These are phyloP conservation scores for Sternarchorhynchus goeldii DNA, from an alignment of 2,797 vertebrate genomes.

Conservation along the genomic window DNA sequence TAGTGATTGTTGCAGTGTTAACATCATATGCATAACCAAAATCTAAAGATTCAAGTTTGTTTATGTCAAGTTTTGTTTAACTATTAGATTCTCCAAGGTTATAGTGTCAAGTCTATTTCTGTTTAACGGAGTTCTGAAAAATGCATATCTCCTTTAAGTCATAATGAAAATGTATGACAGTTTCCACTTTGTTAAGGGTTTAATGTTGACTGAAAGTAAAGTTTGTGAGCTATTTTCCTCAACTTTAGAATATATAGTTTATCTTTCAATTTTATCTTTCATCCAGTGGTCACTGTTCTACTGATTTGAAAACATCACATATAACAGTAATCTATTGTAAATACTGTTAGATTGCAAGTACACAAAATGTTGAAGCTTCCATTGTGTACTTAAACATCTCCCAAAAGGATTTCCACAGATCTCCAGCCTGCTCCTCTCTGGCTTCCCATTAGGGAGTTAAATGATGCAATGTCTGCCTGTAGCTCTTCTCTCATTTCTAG, in stretches of 20 bases:
- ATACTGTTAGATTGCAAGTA: slow-evolving; percentile 5
- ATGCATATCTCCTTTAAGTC: no score
- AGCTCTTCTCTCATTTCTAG: slow-evolving; percentile 45
- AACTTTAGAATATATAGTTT: background rate
- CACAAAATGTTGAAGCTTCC: slow-evolving; percentile 11
- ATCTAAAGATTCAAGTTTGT: background rate
- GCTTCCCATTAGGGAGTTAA: slow-evolving; percentile 58
- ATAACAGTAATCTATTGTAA: background rate
- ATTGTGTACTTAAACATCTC: slow-evolving; percentile 30
- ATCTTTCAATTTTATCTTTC: background rate
- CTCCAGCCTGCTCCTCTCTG: slow-evolving; percentile 8
- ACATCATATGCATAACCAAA: background rate
- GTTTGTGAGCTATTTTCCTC: background rate
- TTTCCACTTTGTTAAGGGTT: background rate
- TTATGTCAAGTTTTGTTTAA: background rate
- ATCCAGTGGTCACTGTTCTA: background rate
- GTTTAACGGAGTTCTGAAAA: background rate
- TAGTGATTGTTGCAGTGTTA: background rate
- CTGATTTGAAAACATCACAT: background rate
- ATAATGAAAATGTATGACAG: slow-evolving; percentile 5
- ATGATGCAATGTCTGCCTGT: slow-evolving; percentile 44
- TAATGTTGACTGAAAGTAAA: background rate
- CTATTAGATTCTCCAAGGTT: background rate
- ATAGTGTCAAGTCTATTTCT: background rate
- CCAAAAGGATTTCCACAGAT: slow-evolving; percentile 22